Base-by-base conservation (phyloP, 2,888 invertebrate genomes). In the Myopa testacea region DNA sequence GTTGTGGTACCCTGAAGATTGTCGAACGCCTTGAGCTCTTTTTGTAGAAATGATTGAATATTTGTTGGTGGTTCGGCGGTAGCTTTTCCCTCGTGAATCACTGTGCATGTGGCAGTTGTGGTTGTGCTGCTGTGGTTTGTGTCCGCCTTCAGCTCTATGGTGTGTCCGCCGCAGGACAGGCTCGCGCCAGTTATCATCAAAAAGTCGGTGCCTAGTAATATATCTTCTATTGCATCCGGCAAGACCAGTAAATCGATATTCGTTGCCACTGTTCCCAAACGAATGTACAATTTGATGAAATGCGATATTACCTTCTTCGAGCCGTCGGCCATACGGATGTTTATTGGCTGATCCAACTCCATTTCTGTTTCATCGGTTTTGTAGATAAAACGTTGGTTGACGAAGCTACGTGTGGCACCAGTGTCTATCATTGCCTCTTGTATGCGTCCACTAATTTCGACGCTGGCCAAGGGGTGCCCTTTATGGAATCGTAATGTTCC, bases 1-100 rank as follows among this genome's bases (percentile, higher is more conserved):
- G 40, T 67, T 26, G 70, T 4, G 6, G 4, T 12, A 4, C 70
- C 70, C 5, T 45, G 38, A 26, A 70, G 45, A 12, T 70, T 19
- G 12, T 70, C 70, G 19, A 70, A 70, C 19, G 38, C 40, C n/a
- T n/a, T 12, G 4, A 67, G 67, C 7, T 67, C 67, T 67, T 16
- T n/a, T 12, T 62, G 62, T n/a, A 62, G 26, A 26, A 62, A 62
- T 26, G 62, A 4, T 26, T 62, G 26, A 10, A 3, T 34, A 26
- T 62, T 62, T 19, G 26, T 8, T 16, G 62, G 26, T 26, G 4
- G 26, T 62, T 19, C 60, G 1, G 4, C n/a, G 8, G 4, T n/a
- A 26, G 4, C 38, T 38, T 67, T n/a, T 12, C 6, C 63, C 34
- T 34, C 19, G 7, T 10, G 5, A 12, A 14, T 34, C 16, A 7